Evolutionary conservation across 2,888 invertebrate genomes (phyloP).

Genomic region (Rhingia rostrata): DNA sequence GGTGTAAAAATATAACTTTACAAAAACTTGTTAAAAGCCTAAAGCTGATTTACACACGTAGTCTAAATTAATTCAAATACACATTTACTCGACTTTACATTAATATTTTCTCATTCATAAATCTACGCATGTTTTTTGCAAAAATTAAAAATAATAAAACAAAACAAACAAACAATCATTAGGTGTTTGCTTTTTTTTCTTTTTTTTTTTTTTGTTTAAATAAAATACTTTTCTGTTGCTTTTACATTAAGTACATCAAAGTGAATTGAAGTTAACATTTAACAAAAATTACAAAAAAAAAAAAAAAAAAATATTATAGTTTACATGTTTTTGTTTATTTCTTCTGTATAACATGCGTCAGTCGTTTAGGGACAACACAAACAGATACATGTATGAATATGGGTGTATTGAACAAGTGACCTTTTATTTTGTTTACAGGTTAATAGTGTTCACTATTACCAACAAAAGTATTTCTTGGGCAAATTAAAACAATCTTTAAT

Average conservation of each 20-base stretch:
- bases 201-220: not conserved
- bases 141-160: not conserved
- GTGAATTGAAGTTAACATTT: constrained; percentile 36
- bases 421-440: constrained; percentile 9
- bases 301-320: no score
- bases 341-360: constrained; percentile 20
- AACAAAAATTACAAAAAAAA: no score
- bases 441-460: constrained; percentile 33
- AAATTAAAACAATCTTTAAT: constrained; percentile 70
- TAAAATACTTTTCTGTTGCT: not conserved
- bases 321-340: constrained; percentile 11
- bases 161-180: not conserved
- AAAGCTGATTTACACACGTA: constrained; percentile 13
- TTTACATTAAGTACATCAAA: constrained; percentile 36
- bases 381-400: constrained; percentile 1
- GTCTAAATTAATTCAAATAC: constrained; percentile 4
- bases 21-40: not conserved
- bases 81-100: constrained; percentile 16
- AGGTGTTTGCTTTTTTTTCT: no score
- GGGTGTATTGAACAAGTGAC: constrained; percentile 33
- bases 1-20: constrained; percentile 8
- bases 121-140: not conserved
- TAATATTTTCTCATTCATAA: constrained; percentile 14
- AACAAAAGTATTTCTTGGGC: constrained; percentile 66
- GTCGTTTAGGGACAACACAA: constrained; percentile 1